A percentile compares a stretch with the other conserved stretches of the same genome.
phyloP scores from a whole-genome alignment of 2,888 invertebrate species.

The Lasiommata megera region DNA sequence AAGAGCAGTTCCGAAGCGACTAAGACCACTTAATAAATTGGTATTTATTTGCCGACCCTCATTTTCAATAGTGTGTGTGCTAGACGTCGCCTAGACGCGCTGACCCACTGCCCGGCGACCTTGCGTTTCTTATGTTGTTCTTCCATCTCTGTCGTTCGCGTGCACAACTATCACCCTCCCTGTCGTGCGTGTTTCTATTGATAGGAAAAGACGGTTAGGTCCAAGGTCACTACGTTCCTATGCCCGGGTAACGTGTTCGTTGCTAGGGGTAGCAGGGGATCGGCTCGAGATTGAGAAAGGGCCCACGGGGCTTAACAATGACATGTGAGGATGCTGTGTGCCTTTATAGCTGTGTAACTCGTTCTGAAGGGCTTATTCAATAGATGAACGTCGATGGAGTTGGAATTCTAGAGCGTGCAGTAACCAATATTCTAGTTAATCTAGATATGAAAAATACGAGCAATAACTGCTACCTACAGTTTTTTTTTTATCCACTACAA shows the following conservation, averaged over 20 bases:
- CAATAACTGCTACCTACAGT: no score
- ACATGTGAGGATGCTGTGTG: background rate
- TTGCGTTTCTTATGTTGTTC: slow-evolving; percentile 77
- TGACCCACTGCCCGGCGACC: slow-evolving; percentile 79
- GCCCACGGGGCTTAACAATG: slow-evolving; percentile 1
- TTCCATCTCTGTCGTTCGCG: slow-evolving; percentile 57
- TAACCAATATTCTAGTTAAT: no score
- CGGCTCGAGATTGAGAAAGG: background rate
- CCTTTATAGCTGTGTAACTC: background rate
- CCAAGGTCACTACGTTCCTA: slow-evolving; percentile 43
- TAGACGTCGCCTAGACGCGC: slow-evolving; percentile 76
- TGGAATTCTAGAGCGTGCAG: no score
- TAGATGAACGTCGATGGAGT: no score
- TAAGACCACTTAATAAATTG: no score
- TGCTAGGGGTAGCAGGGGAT: slow-evolving; percentile 21
- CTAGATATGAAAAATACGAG: no score
- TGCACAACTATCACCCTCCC: slow-evolving; percentile 23
- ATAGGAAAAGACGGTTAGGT: slow-evolving; percentile 57
- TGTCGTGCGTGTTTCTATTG: slow-evolving; percentile 47
- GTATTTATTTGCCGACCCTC: slow-evolving; percentile 48
- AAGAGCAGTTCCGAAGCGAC: no score
- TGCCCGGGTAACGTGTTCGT: slow-evolving; percentile 8
- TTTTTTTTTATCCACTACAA: no score
- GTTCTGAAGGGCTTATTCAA: background rate
- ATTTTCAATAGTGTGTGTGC: slow-evolving; percentile 61